phyloP scores from a whole-genome alignment of 2,113 vertebrate species.

The Columba janthina region DNA sequence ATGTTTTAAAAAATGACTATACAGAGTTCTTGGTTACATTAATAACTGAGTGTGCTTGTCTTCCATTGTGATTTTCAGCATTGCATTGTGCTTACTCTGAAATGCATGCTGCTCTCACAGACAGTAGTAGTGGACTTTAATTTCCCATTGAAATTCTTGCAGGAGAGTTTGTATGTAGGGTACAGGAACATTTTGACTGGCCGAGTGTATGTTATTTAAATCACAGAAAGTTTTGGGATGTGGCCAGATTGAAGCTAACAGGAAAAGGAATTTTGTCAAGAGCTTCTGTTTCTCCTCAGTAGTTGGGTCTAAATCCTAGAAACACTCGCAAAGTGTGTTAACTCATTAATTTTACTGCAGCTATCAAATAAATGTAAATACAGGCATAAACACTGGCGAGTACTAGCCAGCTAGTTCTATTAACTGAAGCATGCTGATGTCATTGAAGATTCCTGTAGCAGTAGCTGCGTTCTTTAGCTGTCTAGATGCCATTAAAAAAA shows the following conservation, averaged over 20 bases:
- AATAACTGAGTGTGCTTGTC: background rate
- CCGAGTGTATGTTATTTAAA: slow-evolving; percentile 31
- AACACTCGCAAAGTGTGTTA: background rate
- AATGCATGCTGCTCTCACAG: background rate
- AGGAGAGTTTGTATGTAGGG: background rate
- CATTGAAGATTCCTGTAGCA: background rate
- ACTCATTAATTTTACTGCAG: background rate
- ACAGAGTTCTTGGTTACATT: background rate
- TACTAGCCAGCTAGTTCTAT: background rate
- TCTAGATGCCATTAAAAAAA: background rate
- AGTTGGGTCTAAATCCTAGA: background rate
- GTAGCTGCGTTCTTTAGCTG: background rate
- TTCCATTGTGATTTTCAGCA: slow-evolving; percentile 1
- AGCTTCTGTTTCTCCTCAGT: slow-evolving; percentile 15
- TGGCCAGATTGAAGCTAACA: background rate
- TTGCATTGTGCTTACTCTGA: background rate
- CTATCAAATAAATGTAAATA: slow-evolving; percentile 32
- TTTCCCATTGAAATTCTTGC: background rate
- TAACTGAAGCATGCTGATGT: background rate
- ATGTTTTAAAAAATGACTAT: background rate
- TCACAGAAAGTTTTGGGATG: background rate
- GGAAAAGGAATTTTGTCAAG: background rate
- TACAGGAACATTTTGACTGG: background rate
- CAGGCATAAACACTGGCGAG: background rate
- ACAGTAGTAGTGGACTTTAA: background rate